Conservation (phyloP, 2,113 vertebrate genomes). For the Pomatostomus ruficeps region DNA sequence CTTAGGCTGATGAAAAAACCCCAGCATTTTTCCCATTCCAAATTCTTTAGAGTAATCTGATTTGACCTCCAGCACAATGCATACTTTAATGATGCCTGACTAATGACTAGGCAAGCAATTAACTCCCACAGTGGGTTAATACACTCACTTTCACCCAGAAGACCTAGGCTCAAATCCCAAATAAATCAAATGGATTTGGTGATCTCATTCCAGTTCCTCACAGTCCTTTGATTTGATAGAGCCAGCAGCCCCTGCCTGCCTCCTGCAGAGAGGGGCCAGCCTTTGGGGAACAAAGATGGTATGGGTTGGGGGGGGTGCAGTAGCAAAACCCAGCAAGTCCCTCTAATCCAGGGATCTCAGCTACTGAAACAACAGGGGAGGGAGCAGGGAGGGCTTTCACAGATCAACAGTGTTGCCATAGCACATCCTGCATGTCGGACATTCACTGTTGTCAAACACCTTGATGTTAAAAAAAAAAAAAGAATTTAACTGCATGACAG, state of each 20-base stretch:
- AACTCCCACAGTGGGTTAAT: constrained; percentile 23
- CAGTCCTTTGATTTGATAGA: background rate
- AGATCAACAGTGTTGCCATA: background rate
- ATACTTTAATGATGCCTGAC: constrained; percentile 34
- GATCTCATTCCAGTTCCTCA: constrained; percentile 24
- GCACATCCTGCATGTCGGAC: background rate
- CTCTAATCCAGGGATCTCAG: background rate
- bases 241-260: background rate
- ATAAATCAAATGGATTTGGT: constrained; percentile 25
- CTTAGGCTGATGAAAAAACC: background rate
- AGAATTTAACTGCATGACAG: background rate
- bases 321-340: background rate
- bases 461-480: background rate
- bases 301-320: background rate
- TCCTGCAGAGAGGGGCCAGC: background rate
- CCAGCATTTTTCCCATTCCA: constrained; percentile 57
- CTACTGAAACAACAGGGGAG: background rate
- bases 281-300: background rate
- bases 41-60: constrained; percentile 53
- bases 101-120: constrained; percentile 46
- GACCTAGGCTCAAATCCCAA: constrained; percentile 10
- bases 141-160: constrained; percentile 18
- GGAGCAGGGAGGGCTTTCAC: background rate
- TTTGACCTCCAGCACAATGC: constrained; percentile 52
- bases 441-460: background rate